Evolutionary conservation across 2,113 vertebrate genomes (phyloP).

Genomic region (Xyliphius kryptos): DNA sequence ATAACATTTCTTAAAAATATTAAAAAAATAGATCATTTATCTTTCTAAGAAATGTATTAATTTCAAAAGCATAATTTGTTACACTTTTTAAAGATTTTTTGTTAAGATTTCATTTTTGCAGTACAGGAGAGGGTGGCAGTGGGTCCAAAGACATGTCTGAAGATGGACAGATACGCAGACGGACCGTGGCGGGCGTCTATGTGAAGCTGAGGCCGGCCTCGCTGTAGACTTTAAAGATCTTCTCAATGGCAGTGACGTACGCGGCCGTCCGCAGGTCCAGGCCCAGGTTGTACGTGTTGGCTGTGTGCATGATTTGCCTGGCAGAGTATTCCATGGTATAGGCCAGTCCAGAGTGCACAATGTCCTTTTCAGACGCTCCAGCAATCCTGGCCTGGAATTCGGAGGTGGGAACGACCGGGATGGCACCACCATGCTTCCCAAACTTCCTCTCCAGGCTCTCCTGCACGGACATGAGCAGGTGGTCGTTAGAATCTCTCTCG

Average conservation of each 20-base stretch:
- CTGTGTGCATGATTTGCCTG: conserved; percentile 89
- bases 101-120: too few species aligned
- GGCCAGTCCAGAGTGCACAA: conserved; percentile 83
- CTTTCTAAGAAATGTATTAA: too few species aligned
- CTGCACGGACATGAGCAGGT: conserved; percentile 93
- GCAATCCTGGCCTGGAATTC: conserved; percentile 90
- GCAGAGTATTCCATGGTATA: conserved; percentile 88
- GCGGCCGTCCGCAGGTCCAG: conserved; percentile 83
- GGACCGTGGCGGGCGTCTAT: conserved; percentile 49
- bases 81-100: too few species aligned
- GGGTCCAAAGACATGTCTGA: conserved; percentile 6
- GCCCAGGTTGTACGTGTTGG: conserved; percentile 85
- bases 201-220: conserved; percentile 84
- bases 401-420: conserved; percentile 83
- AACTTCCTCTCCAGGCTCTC: conserved; percentile 97
- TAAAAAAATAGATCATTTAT: too few species aligned
- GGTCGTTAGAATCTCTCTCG: conserved; percentile 96
- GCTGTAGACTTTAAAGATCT: conserved; percentile 86
- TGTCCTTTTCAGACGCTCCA: conserved; percentile 85
- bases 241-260: conserved; percentile 88
- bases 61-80: too few species aligned
- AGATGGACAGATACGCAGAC: conserved; percentile 6
- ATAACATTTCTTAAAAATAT: too few species aligned
- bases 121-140: too few species aligned
- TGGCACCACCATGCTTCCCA: conserved; percentile 86